Evolutionary conservation across 2,797 vertebrate genomes (phyloP).

Genomic region (Neoniphon sammara): DNA sequence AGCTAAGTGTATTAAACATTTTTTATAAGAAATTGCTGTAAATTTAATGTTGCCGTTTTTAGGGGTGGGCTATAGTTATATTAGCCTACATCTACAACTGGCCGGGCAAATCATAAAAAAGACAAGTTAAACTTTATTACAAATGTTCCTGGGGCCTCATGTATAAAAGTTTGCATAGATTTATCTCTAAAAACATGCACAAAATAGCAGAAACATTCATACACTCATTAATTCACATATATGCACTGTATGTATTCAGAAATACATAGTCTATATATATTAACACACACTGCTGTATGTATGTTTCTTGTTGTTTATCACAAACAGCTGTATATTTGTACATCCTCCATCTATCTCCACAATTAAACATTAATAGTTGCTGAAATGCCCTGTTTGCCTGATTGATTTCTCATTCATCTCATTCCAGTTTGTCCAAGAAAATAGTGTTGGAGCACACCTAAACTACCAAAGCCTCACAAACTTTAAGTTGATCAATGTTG

Average conservation of each 20-base stretch:
- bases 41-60: too few species aligned
- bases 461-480: neutral
- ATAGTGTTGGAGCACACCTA: neutral
- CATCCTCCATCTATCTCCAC: neutral
- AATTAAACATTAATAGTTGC: neutral
- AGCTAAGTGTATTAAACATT: too few species aligned
- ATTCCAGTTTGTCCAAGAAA: neutral
- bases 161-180: slow-evolving; percentile 38
- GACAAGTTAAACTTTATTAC: neutral
- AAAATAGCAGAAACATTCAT: slow-evolving; percentile 26
- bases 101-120: neutral
- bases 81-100: neutral
- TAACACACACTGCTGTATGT: neutral
- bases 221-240: neutral
- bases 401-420: neutral
- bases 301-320: neutral
- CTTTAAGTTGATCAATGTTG: neutral
- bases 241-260: neutral
- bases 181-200: slow-evolving; percentile 12
- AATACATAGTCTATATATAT: neutral
- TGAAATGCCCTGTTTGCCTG: neutral
- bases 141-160: slow-evolving; percentile 39
- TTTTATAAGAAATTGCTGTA: too few species aligned
- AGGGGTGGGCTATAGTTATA: neutral
- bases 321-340: neutral